phyloP scores from a whole-genome alignment of 2,888 invertebrate genomes.

The Harpalus rufipes region DNA sequence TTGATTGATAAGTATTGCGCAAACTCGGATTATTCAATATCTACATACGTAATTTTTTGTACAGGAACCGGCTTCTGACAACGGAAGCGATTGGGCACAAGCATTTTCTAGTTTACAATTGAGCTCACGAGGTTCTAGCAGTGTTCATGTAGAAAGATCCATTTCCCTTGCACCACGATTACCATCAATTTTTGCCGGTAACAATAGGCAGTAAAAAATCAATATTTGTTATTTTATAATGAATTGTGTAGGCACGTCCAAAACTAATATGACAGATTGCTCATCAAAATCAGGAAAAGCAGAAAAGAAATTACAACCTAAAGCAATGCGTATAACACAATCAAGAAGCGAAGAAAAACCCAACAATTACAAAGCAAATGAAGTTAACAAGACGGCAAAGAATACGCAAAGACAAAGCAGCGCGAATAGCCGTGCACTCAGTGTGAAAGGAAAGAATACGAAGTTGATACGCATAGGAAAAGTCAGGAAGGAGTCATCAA shows the following conservation, averaged over 20 bases:
- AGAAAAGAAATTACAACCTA: conserved; percentile 3
- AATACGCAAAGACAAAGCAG: not conserved
- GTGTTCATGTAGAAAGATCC: not conserved
- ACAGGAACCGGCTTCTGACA: conserved; percentile 13
- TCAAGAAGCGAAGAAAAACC: not conserved
- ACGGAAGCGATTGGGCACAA: conserved; percentile 48
- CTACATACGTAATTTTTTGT: not conserved
- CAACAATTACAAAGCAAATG: not conserved
- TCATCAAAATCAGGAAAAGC: not conserved
- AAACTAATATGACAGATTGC: not conserved
- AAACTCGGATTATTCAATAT: not conserved
- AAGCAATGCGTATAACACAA: not conserved
- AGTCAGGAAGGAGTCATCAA: conserved; percentile 19
- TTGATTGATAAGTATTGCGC: conserved; percentile 25
- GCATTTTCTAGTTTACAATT: conserved; percentile 51
- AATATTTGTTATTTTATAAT: not conserved
- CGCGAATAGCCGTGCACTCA: conserved; percentile 26
- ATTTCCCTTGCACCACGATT: not conserved
- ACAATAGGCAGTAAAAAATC: not conserved
- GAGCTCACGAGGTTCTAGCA: conserved; percentile 5
- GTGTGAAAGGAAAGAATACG: conserved; percentile 51
- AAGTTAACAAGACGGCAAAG: not conserved
- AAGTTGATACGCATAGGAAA: conserved; percentile 60
- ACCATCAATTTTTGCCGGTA: not conserved
- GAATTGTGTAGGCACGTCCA: not conserved